phyloP scores from a whole-genome alignment of 2,797 vertebrate species.

The Esox lucius region DNA sequence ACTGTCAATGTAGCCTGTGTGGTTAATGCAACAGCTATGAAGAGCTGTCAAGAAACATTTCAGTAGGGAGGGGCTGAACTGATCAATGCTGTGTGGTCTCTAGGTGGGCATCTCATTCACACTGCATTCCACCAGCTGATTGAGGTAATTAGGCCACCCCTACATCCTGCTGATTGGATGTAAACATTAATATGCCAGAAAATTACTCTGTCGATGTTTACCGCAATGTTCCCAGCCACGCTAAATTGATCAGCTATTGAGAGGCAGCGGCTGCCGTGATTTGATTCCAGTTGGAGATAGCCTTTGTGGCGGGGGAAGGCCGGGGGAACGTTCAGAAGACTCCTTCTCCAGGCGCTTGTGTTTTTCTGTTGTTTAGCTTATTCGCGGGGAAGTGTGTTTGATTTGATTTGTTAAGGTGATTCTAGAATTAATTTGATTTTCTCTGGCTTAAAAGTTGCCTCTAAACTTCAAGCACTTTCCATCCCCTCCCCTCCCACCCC shows the following conservation, averaged over 20 bases:
- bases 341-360: conserved; percentile 25
- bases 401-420: conserved; percentile 57
- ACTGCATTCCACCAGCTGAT: conserved; percentile 71
- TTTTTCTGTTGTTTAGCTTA: conserved; percentile 37
- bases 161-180: conserved; percentile 76
- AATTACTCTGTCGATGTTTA: conserved; percentile 75
- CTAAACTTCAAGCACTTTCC: conserved; percentile 42
- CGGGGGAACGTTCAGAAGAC: conserved; percentile 20
- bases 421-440: conserved; percentile 55
- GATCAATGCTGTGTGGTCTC: conserved; percentile 75
- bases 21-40: conserved; percentile 71
- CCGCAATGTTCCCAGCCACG: conserved; percentile 55
- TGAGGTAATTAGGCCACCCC: conserved; percentile 74
- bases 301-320: neutral
- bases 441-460: conserved; percentile 50
- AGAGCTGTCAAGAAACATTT: conserved; percentile 77
- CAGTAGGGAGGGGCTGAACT: conserved; percentile 71
- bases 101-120: conserved; percentile 72
- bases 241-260: conserved; percentile 73
- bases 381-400: conserved; percentile 31
- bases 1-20: conserved; percentile 60
- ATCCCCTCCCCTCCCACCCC: neutral
- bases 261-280: conserved; percentile 52
- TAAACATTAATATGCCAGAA: conserved; percentile 81
- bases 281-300: conserved; percentile 61